Conservation (phyloP, 1,140 invertebrate species). For the Aleiodes sp. region DNA sequence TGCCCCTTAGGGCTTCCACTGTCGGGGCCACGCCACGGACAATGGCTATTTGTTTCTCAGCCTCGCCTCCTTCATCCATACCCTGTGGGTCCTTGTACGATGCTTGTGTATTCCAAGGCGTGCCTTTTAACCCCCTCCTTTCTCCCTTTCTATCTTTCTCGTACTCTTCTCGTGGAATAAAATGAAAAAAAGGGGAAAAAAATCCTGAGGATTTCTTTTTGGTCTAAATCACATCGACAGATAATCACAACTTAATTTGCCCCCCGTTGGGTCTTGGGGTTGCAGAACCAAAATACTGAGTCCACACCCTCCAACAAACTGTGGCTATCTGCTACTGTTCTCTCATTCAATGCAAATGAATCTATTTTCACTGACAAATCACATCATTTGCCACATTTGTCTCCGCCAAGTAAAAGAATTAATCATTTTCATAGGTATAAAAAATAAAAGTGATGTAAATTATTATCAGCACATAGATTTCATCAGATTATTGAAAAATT, state of each 20-base stretch:
- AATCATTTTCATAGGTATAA: no score
- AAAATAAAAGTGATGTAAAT: no score
- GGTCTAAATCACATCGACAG: conserved; percentile 65
- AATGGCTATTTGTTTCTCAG: conserved; percentile 67
- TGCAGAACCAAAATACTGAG: conserved; percentile 30
- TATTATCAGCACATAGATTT: no score
- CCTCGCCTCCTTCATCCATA: conserved; percentile 44
- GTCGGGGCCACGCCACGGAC: conserved; percentile 56
- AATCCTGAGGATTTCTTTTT: not conserved
- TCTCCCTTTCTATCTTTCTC: not conserved
- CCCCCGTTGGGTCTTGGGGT: conserved; percentile 52
- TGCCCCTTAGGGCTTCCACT: conserved; percentile 59
- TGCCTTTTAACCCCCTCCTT: not conserved
- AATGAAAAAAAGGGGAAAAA: not conserved
- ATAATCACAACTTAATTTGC: conserved; percentile 67
- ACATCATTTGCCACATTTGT: not conserved
- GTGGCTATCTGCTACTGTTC: conserved; percentile 35
- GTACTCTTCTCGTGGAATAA: not conserved
- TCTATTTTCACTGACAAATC: conserved; percentile 13
- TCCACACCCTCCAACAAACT: conserved; percentile 36
- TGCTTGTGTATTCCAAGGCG: not conserved
- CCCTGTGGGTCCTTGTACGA: conserved; percentile 24
- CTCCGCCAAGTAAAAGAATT: no score
- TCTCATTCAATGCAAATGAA: conserved; percentile 54
- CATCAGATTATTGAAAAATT: no score